Evolutionary conservation across 2,888 invertebrate species (phyloP), one percentile per base, ranked within the genome.

Genomic region (Pocota personata): DNA sequence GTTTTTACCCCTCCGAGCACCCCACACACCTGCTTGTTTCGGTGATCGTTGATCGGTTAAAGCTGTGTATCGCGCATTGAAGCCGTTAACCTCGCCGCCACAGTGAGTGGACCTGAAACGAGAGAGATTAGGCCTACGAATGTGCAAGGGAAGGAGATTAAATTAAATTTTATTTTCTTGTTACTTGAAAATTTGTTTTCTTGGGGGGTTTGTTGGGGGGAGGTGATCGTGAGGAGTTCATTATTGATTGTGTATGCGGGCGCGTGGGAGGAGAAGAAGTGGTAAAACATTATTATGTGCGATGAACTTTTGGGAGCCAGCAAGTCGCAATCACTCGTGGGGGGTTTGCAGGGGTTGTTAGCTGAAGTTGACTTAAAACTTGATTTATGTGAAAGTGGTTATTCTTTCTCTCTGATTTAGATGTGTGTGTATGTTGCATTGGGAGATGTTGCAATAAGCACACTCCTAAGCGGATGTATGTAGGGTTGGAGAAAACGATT

Each of bases 11-110:
- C 30, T 32, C 57, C 12, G 48, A 12, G 50, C 55, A 19, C n/a
- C 37, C 46, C 46, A 43, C 46, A 43, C 8, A 3, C 58, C 16
- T 5, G 30, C 43, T 27, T 46, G 8, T 21, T n/a, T 32, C 10
- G 40, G 8, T 8, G 35, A 19, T 67, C 30, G 62, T 73, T 58
- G 66, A 72, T 79, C 66, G 32, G 30, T 58, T 52, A 72, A 72
- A 66, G 30, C 21, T 62, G 71, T 72, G 55, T 57, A 30, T 35
- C 43, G 52, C 14, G 50, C 50, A 52, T 21, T 62, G 66, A 84
- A 84, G 84, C 84, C 80, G 80, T 84, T 84, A 84, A 84, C 84
- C 84, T 84, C 84, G 80, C 21, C 84, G 80, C 21, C 37, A 50
- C 14, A 69, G n/a, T 32, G 57, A 60, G 57, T 64, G 79, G 60